Evolutionary conservation across 1,140 invertebrate genomes (phyloP).

Genomic region (Temnothorax nylanderi): DNA sequence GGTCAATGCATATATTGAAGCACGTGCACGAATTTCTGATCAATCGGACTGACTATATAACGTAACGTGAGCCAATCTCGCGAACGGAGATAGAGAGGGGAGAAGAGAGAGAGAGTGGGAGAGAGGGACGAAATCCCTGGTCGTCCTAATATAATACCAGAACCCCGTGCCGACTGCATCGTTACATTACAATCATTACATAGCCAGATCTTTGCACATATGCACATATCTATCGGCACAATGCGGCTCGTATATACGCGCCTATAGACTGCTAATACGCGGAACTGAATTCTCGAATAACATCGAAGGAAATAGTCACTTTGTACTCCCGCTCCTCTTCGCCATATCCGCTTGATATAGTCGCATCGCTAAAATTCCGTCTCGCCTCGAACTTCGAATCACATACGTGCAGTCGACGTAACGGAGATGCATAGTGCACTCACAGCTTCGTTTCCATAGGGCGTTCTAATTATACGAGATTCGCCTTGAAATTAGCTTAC

Average conservation of each 20-base stretch:
- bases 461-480: slow-evolving; percentile 61
- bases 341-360: background rate
- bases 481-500: slow-evolving; percentile 57
- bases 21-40: slow-evolving; percentile 15
- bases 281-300: slow-evolving; percentile 30
- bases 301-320: slow-evolving; percentile 55
- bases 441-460: background rate
- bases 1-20: background rate
- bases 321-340: background rate
- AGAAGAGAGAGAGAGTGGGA: background rate
- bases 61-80: slow-evolving; percentile 5
- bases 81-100: background rate
- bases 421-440: background rate
- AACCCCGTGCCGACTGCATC: background rate
- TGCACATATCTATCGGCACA: slow-evolving; percentile 10
- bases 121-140: background rate
- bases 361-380: background rate
- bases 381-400: background rate
- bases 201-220: slow-evolving; percentile 3
- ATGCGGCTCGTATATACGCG: background rate
- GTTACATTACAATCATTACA: background rate
- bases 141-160: background rate
- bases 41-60: slow-evolving; percentile 17
- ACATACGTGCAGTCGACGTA: background rate
- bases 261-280: slow-evolving; percentile 23